Conservation (phyloP, 2,888 invertebrate genomes). For the Eupsilia transversa region DNA sequence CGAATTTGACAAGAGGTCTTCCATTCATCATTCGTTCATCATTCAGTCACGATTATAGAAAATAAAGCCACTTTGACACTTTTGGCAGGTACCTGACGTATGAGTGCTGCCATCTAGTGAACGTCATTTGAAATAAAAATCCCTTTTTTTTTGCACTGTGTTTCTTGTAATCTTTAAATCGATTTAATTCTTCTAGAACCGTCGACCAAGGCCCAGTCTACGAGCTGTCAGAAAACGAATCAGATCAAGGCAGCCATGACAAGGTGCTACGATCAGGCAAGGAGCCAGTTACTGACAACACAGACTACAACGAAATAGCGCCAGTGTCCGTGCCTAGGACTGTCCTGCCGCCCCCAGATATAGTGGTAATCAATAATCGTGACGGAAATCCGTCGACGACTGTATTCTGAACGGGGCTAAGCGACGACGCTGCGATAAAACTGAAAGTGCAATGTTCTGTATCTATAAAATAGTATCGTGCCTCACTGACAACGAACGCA, state of each 20-base stretch:
- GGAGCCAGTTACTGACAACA: slow-evolving; percentile 62
- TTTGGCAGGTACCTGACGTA: too few relatives aligned
- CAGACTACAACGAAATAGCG: slow-evolving; percentile 69
- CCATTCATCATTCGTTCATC: too few relatives aligned
- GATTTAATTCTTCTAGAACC: slow-evolving; percentile 63
- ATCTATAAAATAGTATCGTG: too few relatives aligned
- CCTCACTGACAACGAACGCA: too few relatives aligned
- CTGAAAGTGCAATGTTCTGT: too few relatives aligned
- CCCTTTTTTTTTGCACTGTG: not conserved
- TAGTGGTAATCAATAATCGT: slow-evolving; percentile 76
- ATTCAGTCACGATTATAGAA: too few relatives aligned
- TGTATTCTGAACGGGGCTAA: not conserved
- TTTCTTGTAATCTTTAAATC: not conserved
- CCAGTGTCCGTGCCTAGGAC: slow-evolving; percentile 50
- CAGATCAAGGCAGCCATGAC: slow-evolving; percentile 58
- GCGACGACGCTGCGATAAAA: not conserved
- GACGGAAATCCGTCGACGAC: slow-evolving; percentile 3
- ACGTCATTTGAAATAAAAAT: too few relatives aligned
- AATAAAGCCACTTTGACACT: too few relatives aligned
- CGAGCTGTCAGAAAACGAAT: slow-evolving; percentile 77
- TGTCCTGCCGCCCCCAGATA: slow-evolving; percentile 72
- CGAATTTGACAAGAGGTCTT: too few relatives aligned
- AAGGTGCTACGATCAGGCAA: slow-evolving; percentile 71
- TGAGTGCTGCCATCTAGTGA: too few relatives aligned
- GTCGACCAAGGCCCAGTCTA: slow-evolving; percentile 80